These are phyloP conservation scores for Peromyscus leucopus DNA, from an alignment of 2,113 vertebrate genomes.

Conservation along the genomic window DNA sequence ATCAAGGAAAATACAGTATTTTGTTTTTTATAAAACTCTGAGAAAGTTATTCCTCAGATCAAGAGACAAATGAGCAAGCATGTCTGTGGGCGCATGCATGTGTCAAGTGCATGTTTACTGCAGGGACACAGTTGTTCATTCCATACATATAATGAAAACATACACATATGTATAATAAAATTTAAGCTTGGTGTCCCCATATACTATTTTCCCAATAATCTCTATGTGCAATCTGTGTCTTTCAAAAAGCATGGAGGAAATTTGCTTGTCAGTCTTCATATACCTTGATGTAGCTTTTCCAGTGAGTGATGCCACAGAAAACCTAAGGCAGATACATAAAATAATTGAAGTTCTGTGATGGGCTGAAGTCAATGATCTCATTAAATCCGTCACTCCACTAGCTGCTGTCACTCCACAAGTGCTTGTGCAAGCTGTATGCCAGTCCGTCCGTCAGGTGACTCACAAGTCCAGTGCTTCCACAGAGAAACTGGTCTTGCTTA, in stretches of 20 bases:
- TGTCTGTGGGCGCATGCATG: not conserved
- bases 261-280: conserved; percentile 64
- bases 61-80: not conserved
- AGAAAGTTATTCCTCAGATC: not conserved
- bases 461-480: conserved; percentile 30
- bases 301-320: conserved; percentile 70
- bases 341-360: conserved; percentile 60
- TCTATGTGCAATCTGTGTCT: conserved; percentile 54
- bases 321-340: conserved; percentile 27
- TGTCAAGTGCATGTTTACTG: not conserved
- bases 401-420: conserved; percentile 9
- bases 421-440: conserved; percentile 45
- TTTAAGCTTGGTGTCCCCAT: not conserved
- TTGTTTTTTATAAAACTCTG: conserved; percentile 23
- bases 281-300: conserved; percentile 54
- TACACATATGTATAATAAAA: not conserved
- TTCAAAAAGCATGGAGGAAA: conserved; percentile 64
- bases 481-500: conserved; percentile 43
- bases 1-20: conserved; percentile 38
- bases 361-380: conserved; percentile 66
- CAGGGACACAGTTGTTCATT: not conserved
- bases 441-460: conserved; percentile 1
- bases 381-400: conserved; percentile 68
- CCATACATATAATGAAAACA: not conserved
- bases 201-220: conserved; percentile 66